These are phyloP conservation scores for Lasaia peninsularis DNA, from an alignment of 1,140 invertebrate species.

Conservation along the genomic window DNA sequence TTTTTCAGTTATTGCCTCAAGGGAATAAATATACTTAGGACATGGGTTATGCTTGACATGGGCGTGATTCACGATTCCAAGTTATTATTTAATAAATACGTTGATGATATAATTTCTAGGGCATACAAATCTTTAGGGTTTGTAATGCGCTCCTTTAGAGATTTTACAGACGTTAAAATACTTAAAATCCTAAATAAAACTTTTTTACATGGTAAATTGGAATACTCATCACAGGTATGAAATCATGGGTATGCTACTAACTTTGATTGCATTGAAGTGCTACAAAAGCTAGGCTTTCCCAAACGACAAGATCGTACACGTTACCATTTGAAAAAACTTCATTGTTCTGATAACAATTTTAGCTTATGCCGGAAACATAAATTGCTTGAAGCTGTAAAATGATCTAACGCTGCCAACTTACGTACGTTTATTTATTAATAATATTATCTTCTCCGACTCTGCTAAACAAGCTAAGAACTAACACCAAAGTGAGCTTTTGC, in stretches of 20 bases:
- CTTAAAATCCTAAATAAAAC: background rate
- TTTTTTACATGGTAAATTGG: background rate
- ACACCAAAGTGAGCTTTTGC: no score
- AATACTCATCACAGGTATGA: background rate
- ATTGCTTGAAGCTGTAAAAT: no score
- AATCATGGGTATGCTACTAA: background rate
- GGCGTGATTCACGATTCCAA: constrained; percentile 3
- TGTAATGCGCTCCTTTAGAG: background rate
- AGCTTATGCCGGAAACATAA: no score
- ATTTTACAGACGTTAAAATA: background rate
- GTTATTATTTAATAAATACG: background rate
- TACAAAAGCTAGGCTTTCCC: no score
- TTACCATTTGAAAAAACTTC: no score
- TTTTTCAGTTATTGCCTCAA: background rate
- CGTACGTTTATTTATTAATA: no score
- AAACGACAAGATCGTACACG: no score
- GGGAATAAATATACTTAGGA: background rate
- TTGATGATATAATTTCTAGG: background rate
- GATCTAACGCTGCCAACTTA: no score
- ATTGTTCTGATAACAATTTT: no score
- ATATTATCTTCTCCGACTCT: no score
- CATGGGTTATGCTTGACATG: background rate
- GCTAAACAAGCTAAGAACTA: no score
- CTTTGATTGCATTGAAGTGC: background rate
- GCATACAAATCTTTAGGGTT: constrained; percentile 9